Evolutionary conservation across 2,113 vertebrate species (phyloP).

Genomic region (Pelobates fuscus): DNA sequence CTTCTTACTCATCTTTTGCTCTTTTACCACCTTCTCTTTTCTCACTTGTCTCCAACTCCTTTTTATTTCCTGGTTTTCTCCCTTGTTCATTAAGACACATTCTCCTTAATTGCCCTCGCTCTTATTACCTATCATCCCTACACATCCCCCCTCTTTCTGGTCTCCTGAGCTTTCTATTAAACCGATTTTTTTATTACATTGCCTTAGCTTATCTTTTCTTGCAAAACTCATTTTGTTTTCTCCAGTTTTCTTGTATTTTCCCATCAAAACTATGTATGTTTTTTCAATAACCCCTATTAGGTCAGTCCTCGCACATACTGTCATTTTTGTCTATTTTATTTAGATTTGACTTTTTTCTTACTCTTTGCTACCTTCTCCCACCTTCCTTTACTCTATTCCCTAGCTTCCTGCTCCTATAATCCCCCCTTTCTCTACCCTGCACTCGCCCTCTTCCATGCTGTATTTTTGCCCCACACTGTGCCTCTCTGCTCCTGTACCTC

Average conservation of each 20-base stretch:
- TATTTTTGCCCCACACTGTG: neutral
- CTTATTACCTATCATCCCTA: neutral
- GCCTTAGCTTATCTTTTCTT: too few species aligned
- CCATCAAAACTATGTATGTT: too few species aligned
- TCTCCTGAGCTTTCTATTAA: neutral
- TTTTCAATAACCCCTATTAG: too few species aligned
- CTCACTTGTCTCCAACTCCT: neutral
- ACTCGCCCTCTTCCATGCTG: neutral
- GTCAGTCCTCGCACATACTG: too few species aligned
- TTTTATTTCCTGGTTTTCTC: neutral
- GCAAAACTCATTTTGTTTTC: too few species aligned
- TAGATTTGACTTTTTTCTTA: neutral
- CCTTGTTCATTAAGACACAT: neutral
- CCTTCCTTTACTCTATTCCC: neutral
- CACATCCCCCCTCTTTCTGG: neutral
- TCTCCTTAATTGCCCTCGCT: neutral
- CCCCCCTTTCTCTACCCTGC: neutral
- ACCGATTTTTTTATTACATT: too few species aligned
- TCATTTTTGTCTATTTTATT: too few species aligned
- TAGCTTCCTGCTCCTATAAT: neutral
- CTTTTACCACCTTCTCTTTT: neutral
- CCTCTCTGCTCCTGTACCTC: neutral
- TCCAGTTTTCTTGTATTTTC: too few species aligned
- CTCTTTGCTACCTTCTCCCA: neutral
- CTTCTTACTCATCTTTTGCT: conserved; percentile 25